Evolutionary conservation across 2,888 invertebrate species (phyloP), one percentile per base, ranked within the genome.

Genomic region (Ariolimax columbianus): DNA sequence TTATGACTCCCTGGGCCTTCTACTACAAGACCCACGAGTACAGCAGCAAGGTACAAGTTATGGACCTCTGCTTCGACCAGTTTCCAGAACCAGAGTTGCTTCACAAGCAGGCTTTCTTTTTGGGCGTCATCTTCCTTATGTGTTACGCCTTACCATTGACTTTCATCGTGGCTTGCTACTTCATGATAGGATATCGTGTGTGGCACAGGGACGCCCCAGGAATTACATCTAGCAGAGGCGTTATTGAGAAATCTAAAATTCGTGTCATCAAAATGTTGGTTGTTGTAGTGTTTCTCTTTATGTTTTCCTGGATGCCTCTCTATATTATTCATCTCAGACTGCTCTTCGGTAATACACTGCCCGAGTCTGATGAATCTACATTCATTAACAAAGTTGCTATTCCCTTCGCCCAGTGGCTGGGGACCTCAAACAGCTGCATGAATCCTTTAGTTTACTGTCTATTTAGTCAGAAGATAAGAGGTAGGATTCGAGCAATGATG

Each of bases 191-290:
- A 96, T 96, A 97, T 90, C 97, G 97, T 90, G 97, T 98, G 14
- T 97, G 97, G 96, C 96, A 97, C 88, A 95, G 98, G 59, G 96
- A 97, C 88, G 98, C 98, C 89, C 98, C 98, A 0, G 97, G 97
- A 0, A 97, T 97, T 26, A 97, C 91, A 63, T 88, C 91, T 1
- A 91, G 90, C 55, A 89, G 89, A 17, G 90, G 90, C 38, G 90
- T 92, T 47, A 91, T 93, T 33, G 91, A 98, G 92, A 97, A 97
- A 94, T 98, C 98, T 70, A 98, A 98, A 95, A 97, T 98, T 66
- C 98, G 98, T 94, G 98, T 98, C 70, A 97, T 98, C 36, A 98
- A 98, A 95, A 98, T 98, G 98, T 95, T 98, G 86, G 96, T 98
- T 0, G 97, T 97, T 30, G 98, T 98, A 63, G 97, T 98, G 36